phyloP scores from a whole-genome alignment of 2,797 vertebrate species.

The Gila robusta region DNA sequence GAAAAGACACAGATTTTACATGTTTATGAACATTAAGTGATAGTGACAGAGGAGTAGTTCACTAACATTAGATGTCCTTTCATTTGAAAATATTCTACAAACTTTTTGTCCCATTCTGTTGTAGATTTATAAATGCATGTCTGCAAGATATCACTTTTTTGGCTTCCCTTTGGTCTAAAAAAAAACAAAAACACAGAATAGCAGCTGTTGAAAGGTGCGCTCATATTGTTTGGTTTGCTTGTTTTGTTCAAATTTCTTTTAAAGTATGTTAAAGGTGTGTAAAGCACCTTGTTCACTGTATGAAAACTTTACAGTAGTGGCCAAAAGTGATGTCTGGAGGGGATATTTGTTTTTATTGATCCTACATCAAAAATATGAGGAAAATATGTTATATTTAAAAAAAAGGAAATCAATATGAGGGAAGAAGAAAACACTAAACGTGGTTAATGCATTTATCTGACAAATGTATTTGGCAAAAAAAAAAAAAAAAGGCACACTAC shows the following conservation, averaged over 20 bases:
- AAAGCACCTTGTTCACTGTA: no score
- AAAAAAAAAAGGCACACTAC: no score
- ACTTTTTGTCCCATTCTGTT: neutral
- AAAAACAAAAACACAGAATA: neutral
- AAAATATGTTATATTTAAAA: no score
- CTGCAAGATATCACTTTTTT: neutral
- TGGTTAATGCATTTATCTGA: neutral
- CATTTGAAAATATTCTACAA: conserved; percentile 1
- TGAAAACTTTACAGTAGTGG: no score
- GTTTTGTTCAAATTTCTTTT: neutral
- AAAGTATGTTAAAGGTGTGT: no score
- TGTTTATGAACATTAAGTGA: conserved; percentile 37
- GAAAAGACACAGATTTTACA: conserved; percentile 31
- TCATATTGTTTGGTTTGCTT: neutral
- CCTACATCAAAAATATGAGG: no score
- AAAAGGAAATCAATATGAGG: neutral
- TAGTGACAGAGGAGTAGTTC: neutral
- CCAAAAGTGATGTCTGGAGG: neutral
- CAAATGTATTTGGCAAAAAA: neutral
- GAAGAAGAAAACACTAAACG: neutral
- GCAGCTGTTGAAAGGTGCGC: neutral
- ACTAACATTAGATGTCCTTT: conserved; percentile 3
- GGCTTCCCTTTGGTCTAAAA: neutral
- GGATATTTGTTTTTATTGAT: neutral
- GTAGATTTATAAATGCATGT: neutral